These are phyloP conservation scores for Ceratina calcarata DNA, from an alignment of 1,140 invertebrate species.

Conservation along the genomic window DNA sequence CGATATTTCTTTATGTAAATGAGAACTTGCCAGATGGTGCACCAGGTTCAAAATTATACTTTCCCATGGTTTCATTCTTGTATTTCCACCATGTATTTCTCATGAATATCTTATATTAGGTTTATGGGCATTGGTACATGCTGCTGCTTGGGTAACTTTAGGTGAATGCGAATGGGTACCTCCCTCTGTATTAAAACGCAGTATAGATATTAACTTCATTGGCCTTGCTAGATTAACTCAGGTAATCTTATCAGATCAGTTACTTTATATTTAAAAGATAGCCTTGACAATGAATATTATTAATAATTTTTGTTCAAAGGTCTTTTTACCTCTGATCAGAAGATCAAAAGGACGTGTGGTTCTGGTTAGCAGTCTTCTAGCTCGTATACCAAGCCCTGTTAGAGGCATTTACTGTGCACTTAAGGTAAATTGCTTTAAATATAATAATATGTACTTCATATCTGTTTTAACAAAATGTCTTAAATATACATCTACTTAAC, in stretches of 20 bases:
- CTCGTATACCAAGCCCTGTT: constrained; percentile 88
- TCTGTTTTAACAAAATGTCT: constrained; percentile 6
- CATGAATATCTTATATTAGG: constrained; percentile 72
- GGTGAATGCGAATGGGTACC: constrained; percentile 95
- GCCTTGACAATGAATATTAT: constrained; percentile 20
- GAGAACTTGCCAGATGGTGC: constrained; percentile 89
- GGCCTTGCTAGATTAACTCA: constrained; percentile 87
- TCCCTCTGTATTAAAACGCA: constrained; percentile 86
- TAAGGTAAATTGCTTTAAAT: constrained; percentile 75
- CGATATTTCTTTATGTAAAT: constrained; percentile 87
- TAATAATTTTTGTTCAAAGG: constrained; percentile 71
- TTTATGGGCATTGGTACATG: constrained; percentile 94
- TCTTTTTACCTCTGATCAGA: constrained; percentile 90
- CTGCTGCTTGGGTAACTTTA: constrained; percentile 92
- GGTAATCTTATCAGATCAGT: constrained; percentile 60
- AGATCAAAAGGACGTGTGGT: constrained; percentile 87
- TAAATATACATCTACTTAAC: constrained; percentile 32
- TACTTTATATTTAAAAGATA: constrained; percentile 3
- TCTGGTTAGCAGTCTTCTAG: constrained; percentile 84
- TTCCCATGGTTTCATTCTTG: constrained; percentile 2
- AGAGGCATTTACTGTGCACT: constrained; percentile 90
- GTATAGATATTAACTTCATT: constrained; percentile 89
- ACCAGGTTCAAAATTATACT: constrained; percentile 78
- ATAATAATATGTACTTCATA: neutral
- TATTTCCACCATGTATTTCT: constrained; percentile 14